Evolutionary conservation across 2,113 vertebrate species (phyloP).

Genomic region (Antennarius striatus): DNA sequence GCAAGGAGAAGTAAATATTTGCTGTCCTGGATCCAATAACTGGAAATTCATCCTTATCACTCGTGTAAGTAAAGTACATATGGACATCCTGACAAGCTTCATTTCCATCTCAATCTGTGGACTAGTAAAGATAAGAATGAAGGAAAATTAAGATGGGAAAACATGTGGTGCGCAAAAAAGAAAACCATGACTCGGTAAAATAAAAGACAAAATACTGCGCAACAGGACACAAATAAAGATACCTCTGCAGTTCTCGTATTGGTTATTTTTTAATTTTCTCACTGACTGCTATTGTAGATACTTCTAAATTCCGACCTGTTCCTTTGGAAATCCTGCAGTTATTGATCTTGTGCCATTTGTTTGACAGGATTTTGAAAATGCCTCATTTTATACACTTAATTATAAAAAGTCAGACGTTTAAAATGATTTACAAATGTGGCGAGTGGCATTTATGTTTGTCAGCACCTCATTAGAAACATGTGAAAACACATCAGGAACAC

Average conservation of each 20-base stretch:
- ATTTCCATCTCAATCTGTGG: conserved; percentile 27
- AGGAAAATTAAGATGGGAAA: background rate
- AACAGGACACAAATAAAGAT: background rate
- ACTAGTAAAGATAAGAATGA: conserved; percentile 36
- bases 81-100: conserved; percentile 23
- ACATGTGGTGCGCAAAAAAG: too few relatives aligned
- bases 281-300: too few relatives aligned
- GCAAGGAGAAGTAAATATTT: conserved; percentile 60
- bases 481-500: conserved; percentile 22
- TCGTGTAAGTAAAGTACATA: conserved; percentile 45
- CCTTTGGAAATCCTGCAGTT: background rate
- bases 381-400: conserved; percentile 8
- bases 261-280: too few relatives aligned
- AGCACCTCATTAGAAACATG: conserved; percentile 30
- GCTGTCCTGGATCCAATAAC: conserved; percentile 45
- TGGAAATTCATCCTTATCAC: conserved; percentile 57
- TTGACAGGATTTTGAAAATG: conserved; percentile 20
- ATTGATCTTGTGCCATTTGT: conserved; percentile 31
- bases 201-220: background rate
- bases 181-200: background rate
- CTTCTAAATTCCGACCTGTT: too few relatives aligned
- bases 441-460: conserved; percentile 34
- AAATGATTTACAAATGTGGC: conserved; percentile 47
- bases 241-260: background rate
- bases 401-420: conserved; percentile 11